These are phyloP conservation scores for Poeciliopsis presidionis DNA, from an alignment of 2,797 vertebrate genomes.

Conservation along the genomic window DNA sequence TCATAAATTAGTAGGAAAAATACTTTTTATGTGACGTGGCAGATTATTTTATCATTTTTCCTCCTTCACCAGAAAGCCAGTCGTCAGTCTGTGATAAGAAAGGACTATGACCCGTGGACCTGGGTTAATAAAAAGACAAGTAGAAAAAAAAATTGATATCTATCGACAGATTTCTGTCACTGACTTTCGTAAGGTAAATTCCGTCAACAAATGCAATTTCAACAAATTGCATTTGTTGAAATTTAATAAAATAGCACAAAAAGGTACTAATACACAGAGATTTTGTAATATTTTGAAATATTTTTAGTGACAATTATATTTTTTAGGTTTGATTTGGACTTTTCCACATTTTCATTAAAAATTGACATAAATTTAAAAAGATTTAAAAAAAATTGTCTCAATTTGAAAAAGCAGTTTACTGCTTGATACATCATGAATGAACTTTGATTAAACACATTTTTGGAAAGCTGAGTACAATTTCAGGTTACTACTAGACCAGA, in stretches of 20 bases:
- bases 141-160: neutral
- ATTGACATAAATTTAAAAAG: neutral
- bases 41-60: neutral
- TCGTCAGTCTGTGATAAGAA: conserved; percentile 18
- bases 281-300: neutral
- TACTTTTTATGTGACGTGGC: conserved; percentile 8
- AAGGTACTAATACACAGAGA: neutral
- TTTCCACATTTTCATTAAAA: neutral
- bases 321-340: neutral
- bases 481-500: neutral
- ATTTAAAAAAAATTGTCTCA: neutral
- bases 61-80: conserved; percentile 13
- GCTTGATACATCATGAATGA: neutral
- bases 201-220: too few species aligned
- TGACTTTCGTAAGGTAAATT: too few species aligned
- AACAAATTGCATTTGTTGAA: conserved; percentile 9
- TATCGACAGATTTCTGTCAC: neutral
- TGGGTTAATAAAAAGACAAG: neutral
- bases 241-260: neutral
- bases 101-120: conserved; percentile 2
- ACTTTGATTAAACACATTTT: neutral
- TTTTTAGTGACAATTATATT: neutral
- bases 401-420: neutral
- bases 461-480: neutral
- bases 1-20: neutral